Base-by-base conservation (phyloP, 2,797 vertebrate genomes). In the Manis javanica region DNA sequence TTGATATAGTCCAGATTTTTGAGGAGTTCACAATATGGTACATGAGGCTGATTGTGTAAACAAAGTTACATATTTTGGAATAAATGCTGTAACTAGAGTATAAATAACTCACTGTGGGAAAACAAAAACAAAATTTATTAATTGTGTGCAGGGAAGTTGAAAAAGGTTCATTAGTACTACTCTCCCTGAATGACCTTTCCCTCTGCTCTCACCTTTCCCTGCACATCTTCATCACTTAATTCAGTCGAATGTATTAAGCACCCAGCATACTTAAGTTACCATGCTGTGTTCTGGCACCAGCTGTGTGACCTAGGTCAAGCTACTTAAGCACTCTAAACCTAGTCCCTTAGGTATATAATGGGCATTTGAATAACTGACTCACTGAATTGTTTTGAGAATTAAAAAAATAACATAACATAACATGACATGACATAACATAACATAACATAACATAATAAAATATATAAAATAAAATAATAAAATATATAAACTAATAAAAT, bases 21-120 rank as follows among this genome's bases (percentile, higher is more conserved):
- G 64, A 66, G 31, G 39, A 74, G 51, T 61, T 95, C 53, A 71
- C 34, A 92, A 71, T 92, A 39, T 75, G 53, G 19, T 68, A 31
- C 21, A 23, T 82, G 55, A 95, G 31, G 81, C 53, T 87, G 46
- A 81, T 18, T 74, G n/a, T 85, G 7, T 91, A 71, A 95, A 94
- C 23, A 92, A 64, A 81, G 85, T 66, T 78, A 79, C 75, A 29
- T 87, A n/a, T 46, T 66, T 3, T 83, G 24, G 49, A 53, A 81
- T 63, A 84, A 92, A 31, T 75, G 16, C 39, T 87, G 23, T 77
- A 84, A 75, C n/a, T 61, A 68, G 18, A 91, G 3, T 57, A 49
- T 79, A 37, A 95, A 68, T 91, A 72, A 77, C 63, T 77, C 34
- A 79, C n/a, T 51, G 7, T 82, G 23, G 23, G 37, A 72, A 92